Conservation (phyloP, 2,113 vertebrate genomes). For the Leuciscus idus region DNA sequence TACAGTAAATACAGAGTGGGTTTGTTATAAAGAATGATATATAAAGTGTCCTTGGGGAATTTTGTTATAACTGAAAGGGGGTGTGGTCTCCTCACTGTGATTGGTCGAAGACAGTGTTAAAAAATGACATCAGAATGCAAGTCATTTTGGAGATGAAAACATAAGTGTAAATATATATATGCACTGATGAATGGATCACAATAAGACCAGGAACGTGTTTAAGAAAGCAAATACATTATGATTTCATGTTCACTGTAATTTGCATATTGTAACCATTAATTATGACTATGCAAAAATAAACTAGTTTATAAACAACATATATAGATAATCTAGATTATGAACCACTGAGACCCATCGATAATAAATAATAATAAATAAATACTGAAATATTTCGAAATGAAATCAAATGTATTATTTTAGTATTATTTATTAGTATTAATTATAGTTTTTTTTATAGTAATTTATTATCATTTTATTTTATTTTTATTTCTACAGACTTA, state of each 20-base stretch:
- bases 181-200: background rate
- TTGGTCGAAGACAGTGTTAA: background rate
- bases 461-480: too few species aligned
- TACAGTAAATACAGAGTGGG: background rate
- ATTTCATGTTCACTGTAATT: background rate
- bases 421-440: too few species aligned
- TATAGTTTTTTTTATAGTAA: too few species aligned
- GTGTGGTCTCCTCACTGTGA: background rate
- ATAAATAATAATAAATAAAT: too few species aligned
- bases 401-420: too few species aligned
- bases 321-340: too few species aligned
- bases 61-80: background rate
- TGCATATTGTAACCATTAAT: background rate
- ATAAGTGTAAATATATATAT: background rate
- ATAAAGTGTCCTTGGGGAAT: background rate
- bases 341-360: too few species aligned
- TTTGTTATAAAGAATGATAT: background rate
- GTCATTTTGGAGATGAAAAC: background rate
- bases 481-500: too few species aligned
- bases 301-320: background rate
- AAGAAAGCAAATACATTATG: background rate
- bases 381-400: too few species aligned
- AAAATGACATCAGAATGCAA: background rate
- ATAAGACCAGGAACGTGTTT: background rate
- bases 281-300: background rate